Evolutionary conservation across 2,113 vertebrate genomes (phyloP).

Genomic region (Meleagris gallopavo): DNA sequence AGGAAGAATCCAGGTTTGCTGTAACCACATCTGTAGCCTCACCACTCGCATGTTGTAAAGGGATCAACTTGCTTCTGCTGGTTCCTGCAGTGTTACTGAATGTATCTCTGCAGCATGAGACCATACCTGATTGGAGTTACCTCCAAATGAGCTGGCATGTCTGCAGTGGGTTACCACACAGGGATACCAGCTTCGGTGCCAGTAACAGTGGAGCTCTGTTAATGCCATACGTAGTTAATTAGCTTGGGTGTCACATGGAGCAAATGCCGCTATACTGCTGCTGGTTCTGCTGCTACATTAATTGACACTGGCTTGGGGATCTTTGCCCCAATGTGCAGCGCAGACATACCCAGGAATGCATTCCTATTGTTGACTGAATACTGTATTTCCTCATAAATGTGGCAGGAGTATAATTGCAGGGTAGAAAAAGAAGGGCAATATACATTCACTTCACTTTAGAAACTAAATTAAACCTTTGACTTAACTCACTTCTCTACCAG

Average conservation of each 20-base stretch:
- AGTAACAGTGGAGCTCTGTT: slow-evolving; percentile 60
- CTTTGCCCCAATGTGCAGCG: slow-evolving; percentile 26
- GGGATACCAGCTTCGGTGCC: slow-evolving; percentile 9
- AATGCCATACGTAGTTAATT: slow-evolving; percentile 57
- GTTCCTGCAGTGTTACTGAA: not conserved
- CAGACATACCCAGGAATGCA: slow-evolving; percentile 58
- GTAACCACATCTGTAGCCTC: slow-evolving; percentile 33
- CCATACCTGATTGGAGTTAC: not conserved
- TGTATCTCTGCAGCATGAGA: not conserved
- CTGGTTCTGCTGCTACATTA: slow-evolving; percentile 46
- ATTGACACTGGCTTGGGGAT: slow-evolving; percentile 62
- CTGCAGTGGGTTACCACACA: slow-evolving; percentile 33
- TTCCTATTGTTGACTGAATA: slow-evolving; percentile 48
- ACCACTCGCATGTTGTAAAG: not conserved
- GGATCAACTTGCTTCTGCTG: not conserved
- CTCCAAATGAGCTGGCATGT: slow-evolving; percentile 33
- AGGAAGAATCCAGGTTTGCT: not conserved
- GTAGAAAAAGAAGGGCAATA: slow-evolving; percentile 58
- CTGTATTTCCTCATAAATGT: slow-evolving; percentile 68
- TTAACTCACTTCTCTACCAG: slow-evolving; percentile 59
- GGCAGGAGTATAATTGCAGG: slow-evolving; percentile 55
- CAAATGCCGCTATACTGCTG: slow-evolving; percentile 51
- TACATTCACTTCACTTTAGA: slow-evolving; percentile 54
- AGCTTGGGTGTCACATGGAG: slow-evolving; percentile 41
- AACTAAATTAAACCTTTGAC: slow-evolving; percentile 16